These are phyloP conservation scores for Probaryconus sp. DNA, from an alignment of 1,140 invertebrate genomes.

Conservation along the genomic window DNA sequence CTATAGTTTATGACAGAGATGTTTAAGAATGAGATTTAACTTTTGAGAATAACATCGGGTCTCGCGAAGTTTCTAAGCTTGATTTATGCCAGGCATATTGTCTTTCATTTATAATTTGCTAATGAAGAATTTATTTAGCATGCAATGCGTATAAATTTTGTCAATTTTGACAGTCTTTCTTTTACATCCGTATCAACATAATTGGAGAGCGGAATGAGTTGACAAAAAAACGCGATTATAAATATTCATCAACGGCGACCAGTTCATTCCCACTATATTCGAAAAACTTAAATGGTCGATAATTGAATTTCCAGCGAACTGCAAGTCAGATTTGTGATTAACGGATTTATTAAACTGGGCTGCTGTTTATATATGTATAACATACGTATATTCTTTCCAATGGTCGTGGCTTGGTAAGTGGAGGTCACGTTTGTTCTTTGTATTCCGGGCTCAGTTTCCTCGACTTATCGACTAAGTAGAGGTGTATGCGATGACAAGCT, in stretches of 20 bases:
- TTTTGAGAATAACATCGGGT: too few species aligned
- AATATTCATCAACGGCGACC: slow-evolving; percentile 38
- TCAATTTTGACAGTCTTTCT: slow-evolving; percentile 55
- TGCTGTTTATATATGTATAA: slow-evolving; percentile 65
- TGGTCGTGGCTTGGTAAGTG: slow-evolving; percentile 66
- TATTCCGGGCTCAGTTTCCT: slow-evolving; percentile 69
- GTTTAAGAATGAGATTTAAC: too few species aligned
- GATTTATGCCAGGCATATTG: slow-evolving; percentile 37
- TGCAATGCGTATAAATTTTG: slow-evolving; percentile 45
- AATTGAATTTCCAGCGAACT: slow-evolving; percentile 54
- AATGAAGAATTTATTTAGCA: slow-evolving; percentile 32
- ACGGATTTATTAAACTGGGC: slow-evolving; percentile 65
- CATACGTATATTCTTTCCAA: slow-evolving; percentile 76
- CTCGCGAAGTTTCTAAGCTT: slow-evolving; percentile 12
- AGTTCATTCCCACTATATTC: slow-evolving; percentile 25
- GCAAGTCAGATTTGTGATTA: slow-evolving; percentile 44
- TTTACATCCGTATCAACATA: slow-evolving; percentile 49
- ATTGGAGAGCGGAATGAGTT: slow-evolving; percentile 35
- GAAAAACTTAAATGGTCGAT: slow-evolving; percentile 29
- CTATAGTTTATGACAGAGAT: too few species aligned
- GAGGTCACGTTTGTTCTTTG: slow-evolving; percentile 72
- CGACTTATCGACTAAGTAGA: slow-evolving; percentile 70
- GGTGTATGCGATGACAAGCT: slow-evolving; percentile 63
- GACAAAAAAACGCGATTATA: slow-evolving; percentile 42
- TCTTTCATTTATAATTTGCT: slow-evolving; percentile 36